Base-by-base conservation (phyloP, 1,140 invertebrate species). In the Macrotrachela quadricornifera region DNA sequence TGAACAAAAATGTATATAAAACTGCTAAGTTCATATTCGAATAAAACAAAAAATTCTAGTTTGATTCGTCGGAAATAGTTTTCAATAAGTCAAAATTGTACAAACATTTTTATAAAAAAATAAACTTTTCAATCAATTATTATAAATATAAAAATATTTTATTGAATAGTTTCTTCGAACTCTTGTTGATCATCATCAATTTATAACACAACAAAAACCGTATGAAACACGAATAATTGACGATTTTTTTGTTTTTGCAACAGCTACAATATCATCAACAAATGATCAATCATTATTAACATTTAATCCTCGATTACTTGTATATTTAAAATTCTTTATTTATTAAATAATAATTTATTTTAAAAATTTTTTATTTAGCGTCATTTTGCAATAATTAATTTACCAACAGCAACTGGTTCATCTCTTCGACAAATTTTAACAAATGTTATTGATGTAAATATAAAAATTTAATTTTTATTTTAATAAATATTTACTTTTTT, bases 221-320 rank as follows among this genome's bases (percentile, higher is more conserved):
- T 69, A 67, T 64, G 68, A 70, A 55, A 62, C 61, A 60, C 63
- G 60, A 51, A 64, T 61, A 12, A 56, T 70, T 1, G 65, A 67
- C 41, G 57, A 61, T 39, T 37, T 53, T 17, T 46, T 44, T 16
- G 15, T 53, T 40, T 53, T 46, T 47, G 30, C 44, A 10, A 53
- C 45, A 30, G 21, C 21, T 4, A 30, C 11, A 47, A 44, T 41
- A 45, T 41, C 16, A 37, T 61, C 60, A 10, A 61, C 59, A 47
- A 21, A 1, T 21, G 51, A 42, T 39, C 57, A 62, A 10, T 47
- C 45, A 39, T 62, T 61, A 55, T 52, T 59, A 14, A 45, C 57
- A 45, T 54, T 70, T 6, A 59, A 59, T n/a, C 59, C 63, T 13
- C 60, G 68, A 51, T 57, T 70, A 4, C 57, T 68, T 61, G 67